Evolutionary conservation across 1,140 invertebrate species (phyloP).

Genomic region (Chelonus insularis): DNA sequence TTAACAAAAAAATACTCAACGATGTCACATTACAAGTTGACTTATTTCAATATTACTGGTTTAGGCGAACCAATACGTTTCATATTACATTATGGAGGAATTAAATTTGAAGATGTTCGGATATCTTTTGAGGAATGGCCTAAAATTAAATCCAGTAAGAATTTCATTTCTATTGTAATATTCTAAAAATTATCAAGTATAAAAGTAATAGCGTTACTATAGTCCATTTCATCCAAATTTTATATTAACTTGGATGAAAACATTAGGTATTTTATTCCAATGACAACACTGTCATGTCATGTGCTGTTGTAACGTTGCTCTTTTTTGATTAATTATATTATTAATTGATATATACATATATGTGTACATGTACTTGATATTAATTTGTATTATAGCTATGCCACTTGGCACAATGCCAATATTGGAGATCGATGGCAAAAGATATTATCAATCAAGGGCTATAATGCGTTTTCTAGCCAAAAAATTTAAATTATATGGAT

Average conservation of each 20-base stretch:
- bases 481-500: slow-evolving; percentile 40
- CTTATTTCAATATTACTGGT: slow-evolving; percentile 66
- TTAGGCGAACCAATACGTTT: slow-evolving; percentile 66
- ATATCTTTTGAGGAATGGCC: slow-evolving; percentile 55
- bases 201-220: no score
- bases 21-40: slow-evolving; percentile 59
- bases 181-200: no score
- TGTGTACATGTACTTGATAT: neutral
- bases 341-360: no score
- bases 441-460: slow-evolving; percentile 42
- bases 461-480: slow-evolving; percentile 48
- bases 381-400: slow-evolving; percentile 32
- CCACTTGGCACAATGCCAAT: slow-evolving; percentile 46
- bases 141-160: slow-evolving; percentile 52
- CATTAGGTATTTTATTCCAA: no score
- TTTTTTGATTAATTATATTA: no score
- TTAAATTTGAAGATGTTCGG: slow-evolving; percentile 65
- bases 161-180: slow-evolving; percentile 5
- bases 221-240: no score
- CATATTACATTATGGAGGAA: slow-evolving; percentile 62
- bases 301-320: no score
- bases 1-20: no score
- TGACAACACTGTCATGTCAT: no score
- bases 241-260: no score
- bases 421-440: slow-evolving; percentile 46